Evolutionary conservation across 2,888 invertebrate species (phyloP).

Genomic region (Thelaira solivaga): DNA sequence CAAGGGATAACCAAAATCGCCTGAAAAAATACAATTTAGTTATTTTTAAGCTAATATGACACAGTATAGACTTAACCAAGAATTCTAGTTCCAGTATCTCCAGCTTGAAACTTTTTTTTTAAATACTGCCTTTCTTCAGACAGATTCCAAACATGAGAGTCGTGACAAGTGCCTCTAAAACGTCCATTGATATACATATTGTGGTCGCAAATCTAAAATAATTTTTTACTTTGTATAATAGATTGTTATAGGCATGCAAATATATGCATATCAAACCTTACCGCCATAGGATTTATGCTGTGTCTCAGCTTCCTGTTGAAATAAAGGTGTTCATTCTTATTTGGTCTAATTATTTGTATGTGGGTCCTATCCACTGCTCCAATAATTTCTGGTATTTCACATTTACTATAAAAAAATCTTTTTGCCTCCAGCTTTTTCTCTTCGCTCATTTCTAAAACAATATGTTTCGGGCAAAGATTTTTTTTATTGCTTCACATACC

Average conservation of each 20-base stretch:
- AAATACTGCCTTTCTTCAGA: too few relatives aligned
- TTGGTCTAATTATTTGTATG: not conserved
- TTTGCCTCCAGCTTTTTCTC: not conserved
- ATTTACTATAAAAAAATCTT: not conserved
- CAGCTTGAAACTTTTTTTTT: too few relatives aligned
- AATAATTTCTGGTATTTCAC: not conserved
- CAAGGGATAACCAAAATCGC: slow-evolving; percentile 6
- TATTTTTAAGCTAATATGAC: too few relatives aligned
- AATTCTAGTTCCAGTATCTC: too few relatives aligned
- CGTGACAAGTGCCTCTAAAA: too few relatives aligned
- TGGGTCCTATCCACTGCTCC: not conserved
- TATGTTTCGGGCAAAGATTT: slow-evolving; percentile 8
- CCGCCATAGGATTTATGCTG: not conserved
- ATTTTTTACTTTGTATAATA: too few relatives aligned
- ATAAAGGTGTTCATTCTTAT: not conserved
- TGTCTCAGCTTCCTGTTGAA: not conserved
- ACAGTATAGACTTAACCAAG: too few relatives aligned
- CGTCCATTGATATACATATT: too few relatives aligned
- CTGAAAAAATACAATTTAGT: not conserved
- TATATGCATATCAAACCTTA: not conserved
- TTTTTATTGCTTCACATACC: not conserved
- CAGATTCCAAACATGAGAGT: too few relatives aligned
- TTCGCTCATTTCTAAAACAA: not conserved
- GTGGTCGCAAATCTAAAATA: too few relatives aligned
- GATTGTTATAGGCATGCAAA: too few relatives aligned